These are phyloP conservation scores for Marisa cornuarietis DNA, from an alignment of 1,140 invertebrate genomes.

Conservation along the genomic window DNA sequence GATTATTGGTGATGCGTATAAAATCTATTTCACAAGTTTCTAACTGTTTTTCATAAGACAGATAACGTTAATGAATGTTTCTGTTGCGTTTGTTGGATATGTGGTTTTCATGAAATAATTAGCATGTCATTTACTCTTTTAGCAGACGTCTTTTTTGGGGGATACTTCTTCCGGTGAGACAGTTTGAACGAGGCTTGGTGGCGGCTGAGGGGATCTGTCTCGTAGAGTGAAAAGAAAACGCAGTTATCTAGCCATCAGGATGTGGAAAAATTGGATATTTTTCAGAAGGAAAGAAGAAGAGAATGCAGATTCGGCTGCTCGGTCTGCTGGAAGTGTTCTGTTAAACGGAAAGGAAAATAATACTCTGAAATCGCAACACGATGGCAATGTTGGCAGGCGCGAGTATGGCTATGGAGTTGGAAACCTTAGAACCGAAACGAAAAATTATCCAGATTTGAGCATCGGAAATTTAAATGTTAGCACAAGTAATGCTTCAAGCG, in stretches of 20 bases:
- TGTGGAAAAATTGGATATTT: conserved; percentile 30
- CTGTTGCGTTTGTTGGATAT: too few species aligned
- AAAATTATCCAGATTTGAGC: neutral
- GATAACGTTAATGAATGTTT: too few species aligned
- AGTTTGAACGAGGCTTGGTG: neutral
- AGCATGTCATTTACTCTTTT: neutral
- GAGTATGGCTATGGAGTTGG: neutral
- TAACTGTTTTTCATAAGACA: too few species aligned
- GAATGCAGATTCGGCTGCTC: neutral
- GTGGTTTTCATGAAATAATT: neutral
- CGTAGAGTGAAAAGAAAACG: neutral
- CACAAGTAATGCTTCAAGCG: conserved; percentile 2
- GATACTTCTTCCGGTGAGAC: neutral
- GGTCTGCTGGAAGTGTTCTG: neutral
- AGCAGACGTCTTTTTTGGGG: conserved; percentile 2
- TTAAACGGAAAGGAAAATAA: neutral
- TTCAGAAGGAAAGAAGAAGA: conserved; percentile 21
- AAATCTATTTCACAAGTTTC: too few species aligned
- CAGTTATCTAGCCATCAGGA: conserved; percentile 7
- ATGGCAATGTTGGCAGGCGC: neutral
- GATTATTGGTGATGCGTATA: too few species aligned
- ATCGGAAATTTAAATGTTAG: conserved; percentile 6
- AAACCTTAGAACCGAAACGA: neutral
- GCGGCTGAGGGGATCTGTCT: neutral
- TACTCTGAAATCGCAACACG: neutral